Evolutionary conservation across 1,140 invertebrate genomes (phyloP), one percentile per base, ranked within the genome.

Genomic region (Drosophila yakuba): DNA sequence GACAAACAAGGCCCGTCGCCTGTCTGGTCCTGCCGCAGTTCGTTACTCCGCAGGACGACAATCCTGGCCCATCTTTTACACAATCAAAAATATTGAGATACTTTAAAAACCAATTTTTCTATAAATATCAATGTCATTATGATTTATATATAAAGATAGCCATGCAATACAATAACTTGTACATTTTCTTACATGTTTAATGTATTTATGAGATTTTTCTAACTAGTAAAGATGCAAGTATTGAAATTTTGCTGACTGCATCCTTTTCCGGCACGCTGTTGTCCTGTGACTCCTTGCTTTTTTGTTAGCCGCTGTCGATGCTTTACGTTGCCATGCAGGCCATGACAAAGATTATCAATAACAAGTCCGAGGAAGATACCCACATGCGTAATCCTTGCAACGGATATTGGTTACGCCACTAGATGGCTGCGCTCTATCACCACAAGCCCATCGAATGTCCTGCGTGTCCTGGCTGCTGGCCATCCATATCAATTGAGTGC

Each of bases 271-370:
- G 36, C 59, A 23, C 59, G 23, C 23, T 8, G 82, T 74, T 83
- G 69, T 80, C 76, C 78, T 48, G 56, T 55, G 48, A 50, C 44
- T 71, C 38, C 39, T 54, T 44, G 51, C 60, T 57, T 76, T 63
- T 76, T 76, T 68, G 63, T 51, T 66, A 45, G 45, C 56, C 51
- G 36, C 23, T 69, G 55, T 67, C 63, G 72, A 51, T 56, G 55
- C 47, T 59, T 66, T 59, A 79, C 66, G 63, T 79, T 69, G 59
- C 32, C 32, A 32, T 32, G 32, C 32, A 8, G 50, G 62, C 51
- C 69, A 52, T 82, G 82, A 74, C 84, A 84, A 89, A 84, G 84
- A 89, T 89, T 80, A 89, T 84, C 84, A 89, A 88, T 89, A 83
- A 74, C 75, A 62, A 73, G 71, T 54, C 60, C 66, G 64, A 83